Evolutionary conservation across 1,140 invertebrate genomes (phyloP).

Genomic region (Rhopalosiphum padi): DNA sequence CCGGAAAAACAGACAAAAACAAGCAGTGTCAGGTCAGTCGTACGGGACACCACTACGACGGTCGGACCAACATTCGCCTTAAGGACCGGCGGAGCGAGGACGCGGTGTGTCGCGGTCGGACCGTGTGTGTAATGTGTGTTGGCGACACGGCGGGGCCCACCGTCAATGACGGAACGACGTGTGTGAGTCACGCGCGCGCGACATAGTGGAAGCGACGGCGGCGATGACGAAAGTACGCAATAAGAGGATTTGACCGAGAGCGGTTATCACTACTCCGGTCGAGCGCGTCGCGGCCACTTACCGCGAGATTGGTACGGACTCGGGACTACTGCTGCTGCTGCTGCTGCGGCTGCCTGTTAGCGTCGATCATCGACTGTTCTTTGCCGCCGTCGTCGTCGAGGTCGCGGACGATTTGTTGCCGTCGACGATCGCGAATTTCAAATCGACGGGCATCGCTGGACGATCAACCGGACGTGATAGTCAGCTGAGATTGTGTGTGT

Average conservation of each 20-base stretch:
- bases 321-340: background rate
- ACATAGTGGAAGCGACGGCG: background rate
- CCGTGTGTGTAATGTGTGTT: background rate
- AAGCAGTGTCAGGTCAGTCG: background rate
- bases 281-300: background rate
- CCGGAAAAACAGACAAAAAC: background rate
- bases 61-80: background rate
- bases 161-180: background rate
- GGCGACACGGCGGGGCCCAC: background rate
- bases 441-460: background rate
- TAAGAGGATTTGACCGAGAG: background rate
- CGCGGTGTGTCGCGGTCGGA: background rate
- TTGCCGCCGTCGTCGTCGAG: background rate
- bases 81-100: background rate
- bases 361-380: background rate
- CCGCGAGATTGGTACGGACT: background rate
- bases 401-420: background rate
- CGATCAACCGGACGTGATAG: background rate
- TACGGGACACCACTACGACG: no score
- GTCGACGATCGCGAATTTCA: background rate
- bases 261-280: background rate
- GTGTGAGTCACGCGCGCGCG: background rate
- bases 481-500: background rate
- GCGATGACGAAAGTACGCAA: conserved; percentile 16
- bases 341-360: background rate